A percentile compares a stretch with the other conserved stretches of the same genome.
Evolutionary conservation across 2,888 invertebrate genomes (phyloP).

Genomic region (Diplolepis rosae): DNA sequence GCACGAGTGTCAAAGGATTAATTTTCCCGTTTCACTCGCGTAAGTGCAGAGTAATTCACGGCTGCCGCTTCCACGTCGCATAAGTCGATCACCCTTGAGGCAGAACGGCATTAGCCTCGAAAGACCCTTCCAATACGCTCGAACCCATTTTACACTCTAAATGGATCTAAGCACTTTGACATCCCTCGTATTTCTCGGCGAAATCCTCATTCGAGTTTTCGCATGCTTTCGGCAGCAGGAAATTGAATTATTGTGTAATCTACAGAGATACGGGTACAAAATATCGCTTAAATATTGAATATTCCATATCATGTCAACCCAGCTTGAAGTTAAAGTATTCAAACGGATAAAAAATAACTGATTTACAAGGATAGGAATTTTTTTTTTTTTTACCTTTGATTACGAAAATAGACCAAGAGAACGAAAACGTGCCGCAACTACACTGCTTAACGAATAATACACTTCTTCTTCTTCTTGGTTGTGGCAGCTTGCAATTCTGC

Average conservation of each 20-base stretch:
- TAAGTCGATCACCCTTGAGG: slow-evolving; percentile 1
- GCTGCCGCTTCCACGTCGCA: slow-evolving; percentile 11
- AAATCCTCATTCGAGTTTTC: slow-evolving; percentile 25
- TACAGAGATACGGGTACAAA: slow-evolving; percentile 11
- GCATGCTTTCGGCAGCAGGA: slow-evolving; percentile 23
- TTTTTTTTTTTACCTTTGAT: too few relatives aligned
- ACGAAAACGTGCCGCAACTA: too few relatives aligned
- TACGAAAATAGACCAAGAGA: too few relatives aligned
- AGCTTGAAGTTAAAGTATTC: too few relatives aligned
- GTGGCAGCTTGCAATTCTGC: too few relatives aligned
- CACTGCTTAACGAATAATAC: too few relatives aligned
- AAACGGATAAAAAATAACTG: too few relatives aligned
- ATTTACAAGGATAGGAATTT: too few relatives aligned
- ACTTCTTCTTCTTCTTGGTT: too few relatives aligned
- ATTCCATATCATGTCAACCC: not conserved
- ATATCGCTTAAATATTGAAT: not conserved
- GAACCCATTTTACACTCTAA: slow-evolving; percentile 20
- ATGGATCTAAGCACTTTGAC: slow-evolving; percentile 27
- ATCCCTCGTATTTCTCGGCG: slow-evolving; percentile 9
- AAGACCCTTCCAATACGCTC: slow-evolving; percentile 10
- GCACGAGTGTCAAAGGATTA: slow-evolving; percentile 4
- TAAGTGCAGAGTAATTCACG: slow-evolving; percentile 14
- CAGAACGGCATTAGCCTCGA: not conserved
- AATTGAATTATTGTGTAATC: slow-evolving; percentile 30
- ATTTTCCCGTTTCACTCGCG: not conserved